A percentile compares a stretch with the other conserved stretches of the same genome.
Evolutionary conservation across 1,140 invertebrate species (phyloP).

Genomic region (Diuraphis noxia): DNA sequence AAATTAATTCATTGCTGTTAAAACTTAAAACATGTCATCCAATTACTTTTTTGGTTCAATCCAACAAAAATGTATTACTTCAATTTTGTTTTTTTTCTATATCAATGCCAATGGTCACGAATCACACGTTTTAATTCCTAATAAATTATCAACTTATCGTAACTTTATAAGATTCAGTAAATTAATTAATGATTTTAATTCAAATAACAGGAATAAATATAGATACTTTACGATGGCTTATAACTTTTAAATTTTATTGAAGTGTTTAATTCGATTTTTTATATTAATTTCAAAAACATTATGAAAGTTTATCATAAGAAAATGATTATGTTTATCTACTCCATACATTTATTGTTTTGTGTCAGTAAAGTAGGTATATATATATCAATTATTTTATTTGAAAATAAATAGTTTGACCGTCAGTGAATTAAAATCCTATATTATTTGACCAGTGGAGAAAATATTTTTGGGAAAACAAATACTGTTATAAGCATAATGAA

Average conservation of each 20-base stretch:
- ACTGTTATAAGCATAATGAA: too few relatives aligned
- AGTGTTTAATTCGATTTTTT: neutral
- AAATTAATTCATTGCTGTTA: neutral
- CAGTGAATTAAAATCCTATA: neutral
- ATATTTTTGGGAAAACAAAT: neutral
- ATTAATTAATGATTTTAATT: neutral
- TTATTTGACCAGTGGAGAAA: neutral
- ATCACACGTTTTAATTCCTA: neutral
- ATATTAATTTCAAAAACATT: neutral
- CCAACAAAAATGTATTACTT: neutral
- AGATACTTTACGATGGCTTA: neutral
- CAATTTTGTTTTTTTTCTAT: neutral
- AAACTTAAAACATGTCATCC: neutral
- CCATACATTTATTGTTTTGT: neutral
- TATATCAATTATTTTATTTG: neutral
- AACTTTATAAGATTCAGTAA: neutral
- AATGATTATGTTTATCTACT: neutral
- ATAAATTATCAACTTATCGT: neutral
- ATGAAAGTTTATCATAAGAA: neutral
- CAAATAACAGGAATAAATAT: neutral
- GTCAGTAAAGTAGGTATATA: neutral
- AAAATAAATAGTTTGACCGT: neutral
- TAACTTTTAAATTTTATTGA: neutral
- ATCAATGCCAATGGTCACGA: neutral
- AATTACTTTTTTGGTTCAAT: neutral